These are phyloP conservation scores for Drosophila borealis DNA, from an alignment of 2,888 invertebrate genomes.

Conservation along the genomic window DNA sequence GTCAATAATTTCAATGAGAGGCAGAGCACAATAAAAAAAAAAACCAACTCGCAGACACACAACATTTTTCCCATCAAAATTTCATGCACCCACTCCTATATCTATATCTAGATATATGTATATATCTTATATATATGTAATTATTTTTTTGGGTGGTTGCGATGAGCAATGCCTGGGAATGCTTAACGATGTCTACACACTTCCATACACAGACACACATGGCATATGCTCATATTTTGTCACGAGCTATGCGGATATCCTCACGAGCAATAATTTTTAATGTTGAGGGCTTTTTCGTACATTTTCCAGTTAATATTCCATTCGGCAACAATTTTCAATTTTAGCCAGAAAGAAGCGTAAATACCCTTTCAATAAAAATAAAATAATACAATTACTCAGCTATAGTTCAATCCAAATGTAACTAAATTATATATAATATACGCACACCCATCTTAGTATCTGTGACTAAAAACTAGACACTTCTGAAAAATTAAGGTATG, in stretches of 20 bases:
- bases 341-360: too few relatives aligned
- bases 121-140: constrained; percentile 12
- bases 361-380: not conserved
- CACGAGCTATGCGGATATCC: not conserved
- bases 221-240: constrained; percentile 42
- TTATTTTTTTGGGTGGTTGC: constrained; percentile 45
- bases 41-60: constrained; percentile 6
- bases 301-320: not conserved
- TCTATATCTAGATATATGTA: not conserved
- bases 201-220: constrained; percentile 13
- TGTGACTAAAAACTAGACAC: too few relatives aligned
- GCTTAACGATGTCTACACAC: constrained; percentile 58
- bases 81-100: constrained; percentile 10
- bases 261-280: not conserved
- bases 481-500: too few relatives aligned
- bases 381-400: not conserved
- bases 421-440: too few relatives aligned
- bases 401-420: too few relatives aligned
- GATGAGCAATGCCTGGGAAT: constrained; percentile 38
- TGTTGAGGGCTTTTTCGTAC: too few relatives aligned
- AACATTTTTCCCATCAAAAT: constrained; percentile 53
- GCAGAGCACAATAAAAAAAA: constrained; percentile 3
- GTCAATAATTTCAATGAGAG: constrained; percentile 71
- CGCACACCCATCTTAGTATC: too few relatives aligned
- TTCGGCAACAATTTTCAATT: not conserved